Base-by-base conservation (phyloP, 2,888 invertebrate species). In the Scaptomyza flava region DNA sequence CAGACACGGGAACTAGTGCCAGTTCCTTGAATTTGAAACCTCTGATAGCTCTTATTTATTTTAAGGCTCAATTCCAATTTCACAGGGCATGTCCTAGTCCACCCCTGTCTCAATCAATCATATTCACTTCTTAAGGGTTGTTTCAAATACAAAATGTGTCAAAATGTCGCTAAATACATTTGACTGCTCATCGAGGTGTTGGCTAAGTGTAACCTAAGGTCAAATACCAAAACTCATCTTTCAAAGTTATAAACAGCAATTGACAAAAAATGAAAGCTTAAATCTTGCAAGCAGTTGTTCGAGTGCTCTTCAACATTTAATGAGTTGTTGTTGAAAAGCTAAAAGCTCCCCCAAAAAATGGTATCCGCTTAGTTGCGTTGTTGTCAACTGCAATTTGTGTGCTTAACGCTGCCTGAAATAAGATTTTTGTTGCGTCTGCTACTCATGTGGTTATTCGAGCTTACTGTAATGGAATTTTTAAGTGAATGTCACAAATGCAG, bases 381-480 rank as follows among this genome's bases (percentile, higher is more conserved):
- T 66, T 78, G 63, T 78, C 84, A 81, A 75, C 58, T 75, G 81
- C 85, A 80, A 70, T 81, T 81, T 85, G 66, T 83, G 82, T 86
- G 89, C 68, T 77, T 72, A 88, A 87, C 72, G 81, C 81, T 73
- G 88, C 87, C 76, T 89, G 87, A 89, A 89, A 89, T 88, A 69
- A 70, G 81, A 87, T 77, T 82, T 73, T 30, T 34, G 12, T 45
- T 48, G 59, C 73, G 48, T 33, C 36, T 67, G 67, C 42, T 60
- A 30, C 72, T 76, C 70, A 68, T 85, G 79, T 72, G 75, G 88
- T 87, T 81, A 86, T 87, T 81, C 74, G 53, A 77, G 83, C 84
- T 86, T 71, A 79, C 76, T 66, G 87, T 85, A 85, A 85, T 85
- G 84, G 84, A 85, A 85, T 85, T 85, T 85, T 85, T 87, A 85